These are phyloP conservation scores for Paramacrobiotus metropolitanus DNA, from an alignment of 1,140 invertebrate species.

Conservation along the genomic window DNA sequence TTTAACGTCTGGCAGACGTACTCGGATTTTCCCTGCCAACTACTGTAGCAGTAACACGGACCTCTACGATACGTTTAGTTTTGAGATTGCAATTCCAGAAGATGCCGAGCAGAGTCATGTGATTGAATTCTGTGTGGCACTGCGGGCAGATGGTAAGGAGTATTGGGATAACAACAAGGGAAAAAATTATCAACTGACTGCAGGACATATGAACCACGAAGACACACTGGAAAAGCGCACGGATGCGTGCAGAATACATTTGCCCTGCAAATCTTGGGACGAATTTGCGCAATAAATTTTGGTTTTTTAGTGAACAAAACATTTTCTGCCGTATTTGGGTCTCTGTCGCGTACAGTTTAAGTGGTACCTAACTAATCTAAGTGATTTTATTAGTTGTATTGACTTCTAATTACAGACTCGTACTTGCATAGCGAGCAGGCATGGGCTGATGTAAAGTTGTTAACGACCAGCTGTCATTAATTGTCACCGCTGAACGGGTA, in stretches of 20 bases:
- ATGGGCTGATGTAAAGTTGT: too few species aligned
- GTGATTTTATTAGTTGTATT: too few species aligned
- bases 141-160: conserved; percentile 38
- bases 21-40: conserved; percentile 46
- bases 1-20: conserved; percentile 51
- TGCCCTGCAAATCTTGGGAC: conserved; percentile 33
- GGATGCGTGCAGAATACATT: conserved; percentile 28
- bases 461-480: too few species aligned
- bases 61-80: conserved; percentile 68
- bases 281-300: too few species aligned
- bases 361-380: too few species aligned
- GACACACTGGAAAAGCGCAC: conserved; percentile 10
- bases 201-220: conserved; percentile 15
- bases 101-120: conserved; percentile 25
- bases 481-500: too few species aligned
- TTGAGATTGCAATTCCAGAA: conserved; percentile 52
- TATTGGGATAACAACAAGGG: conserved; percentile 74
- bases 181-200: conserved; percentile 35
- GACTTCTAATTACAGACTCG: too few species aligned
- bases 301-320: too few species aligned
- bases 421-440: too few species aligned
- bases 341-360: too few species aligned
- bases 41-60: conserved; percentile 32
- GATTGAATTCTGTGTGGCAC: conserved; percentile 78
- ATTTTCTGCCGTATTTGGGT: too few species aligned